Base-by-base conservation (phyloP, 2,797 vertebrate genomes). In the Semaprochilodus insignis region DNA sequence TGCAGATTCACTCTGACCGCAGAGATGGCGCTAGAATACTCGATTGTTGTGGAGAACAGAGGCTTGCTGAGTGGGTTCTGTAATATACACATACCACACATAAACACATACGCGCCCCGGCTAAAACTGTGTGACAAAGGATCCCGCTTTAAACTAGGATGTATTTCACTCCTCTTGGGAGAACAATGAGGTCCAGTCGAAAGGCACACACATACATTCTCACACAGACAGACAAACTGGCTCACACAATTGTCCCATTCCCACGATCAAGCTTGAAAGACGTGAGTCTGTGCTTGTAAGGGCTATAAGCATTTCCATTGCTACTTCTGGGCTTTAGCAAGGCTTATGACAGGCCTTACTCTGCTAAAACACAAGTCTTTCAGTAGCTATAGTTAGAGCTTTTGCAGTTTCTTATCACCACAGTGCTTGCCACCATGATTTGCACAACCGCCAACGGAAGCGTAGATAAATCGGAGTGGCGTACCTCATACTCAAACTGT, bases 31-130 rank as follows among this genome's bases (percentile, higher is more conserved):
- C 87, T 88, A 78, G 85, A 90, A 91, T 88, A 81, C 84, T 34
- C 82, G 75, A 92, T 91, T 93, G 89, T 92, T 90, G 70, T n/a
- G 31, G 70, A 67, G 77, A 88, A 91, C 77, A 89, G 78, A 87
- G 82, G 83, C 57, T 21, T 83, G 63, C 81, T 88, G 75, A 81
- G 55, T 16, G 66, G 52, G 54, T 57, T 44, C 52, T 31, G 48
- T 31, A 77, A 82, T 75, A 74, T 63, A 81, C 67, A 80, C 63
- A 86, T 87, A 83, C 80, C 78, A 74, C 73, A 78, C 19, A 84
- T 62, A 55, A 77, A 82, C 23, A 67, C 25, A 77, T 48, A 86
- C 17, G n/a, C 36, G 40, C 66, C 44, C 31, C 11, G 31, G 8
- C 6, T n/a, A 44, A 70, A 48, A 48, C 36, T 44, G 40, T 27